Percentiles rank a stretch among this genome's conserved stretches.
Conservation (phyloP, 2,888 invertebrate species). For the Torymus auratus region DNA sequence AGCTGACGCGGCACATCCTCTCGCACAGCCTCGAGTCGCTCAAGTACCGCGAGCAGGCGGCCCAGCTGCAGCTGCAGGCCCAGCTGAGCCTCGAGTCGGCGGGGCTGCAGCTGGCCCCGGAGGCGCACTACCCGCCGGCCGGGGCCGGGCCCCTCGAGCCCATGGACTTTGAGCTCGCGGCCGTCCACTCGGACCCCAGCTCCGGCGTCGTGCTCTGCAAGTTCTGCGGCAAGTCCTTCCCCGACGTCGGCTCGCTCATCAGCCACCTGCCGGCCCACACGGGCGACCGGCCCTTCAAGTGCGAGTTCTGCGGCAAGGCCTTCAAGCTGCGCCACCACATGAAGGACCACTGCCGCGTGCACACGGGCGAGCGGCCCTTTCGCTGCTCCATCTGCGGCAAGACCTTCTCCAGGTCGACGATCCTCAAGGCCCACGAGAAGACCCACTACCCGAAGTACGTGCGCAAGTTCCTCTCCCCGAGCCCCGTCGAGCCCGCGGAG, state of each 20-base stretch:
- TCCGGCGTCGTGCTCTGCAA: conserved; percentile 90
- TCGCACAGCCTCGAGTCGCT: conserved; percentile 92
- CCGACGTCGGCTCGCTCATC: conserved; percentile 92
- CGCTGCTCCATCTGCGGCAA: conserved; percentile 93
- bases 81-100: conserved; percentile 75
- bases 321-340: conserved; percentile 95
- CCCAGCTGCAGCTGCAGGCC: conserved; percentile 78
- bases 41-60: conserved; percentile 86
- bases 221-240: conserved; percentile 95
- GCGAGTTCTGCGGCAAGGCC: conserved; percentile 95
- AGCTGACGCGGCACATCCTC: conserved; percentile 92
- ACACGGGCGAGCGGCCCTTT: conserved; percentile 94
- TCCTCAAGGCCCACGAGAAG: conserved; percentile 94
- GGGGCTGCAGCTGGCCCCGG: conserved; percentile 75
- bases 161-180: conserved; percentile 79
- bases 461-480: conserved; percentile 91
- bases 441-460: conserved; percentile 95
- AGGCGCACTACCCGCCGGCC: conserved; percentile 75
- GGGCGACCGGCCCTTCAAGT: conserved; percentile 93
- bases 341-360: conserved; percentile 96
- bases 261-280: conserved; percentile 93
- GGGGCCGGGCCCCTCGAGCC: conserved; percentile 75
- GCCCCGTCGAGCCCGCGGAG: conserved; percentile 90
- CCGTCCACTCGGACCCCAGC: conserved; percentile 78
- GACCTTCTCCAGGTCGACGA: conserved; percentile 93